Evolutionary conservation across 2,113 vertebrate species (phyloP).

Genomic region (Carlito syrichta): DNA sequence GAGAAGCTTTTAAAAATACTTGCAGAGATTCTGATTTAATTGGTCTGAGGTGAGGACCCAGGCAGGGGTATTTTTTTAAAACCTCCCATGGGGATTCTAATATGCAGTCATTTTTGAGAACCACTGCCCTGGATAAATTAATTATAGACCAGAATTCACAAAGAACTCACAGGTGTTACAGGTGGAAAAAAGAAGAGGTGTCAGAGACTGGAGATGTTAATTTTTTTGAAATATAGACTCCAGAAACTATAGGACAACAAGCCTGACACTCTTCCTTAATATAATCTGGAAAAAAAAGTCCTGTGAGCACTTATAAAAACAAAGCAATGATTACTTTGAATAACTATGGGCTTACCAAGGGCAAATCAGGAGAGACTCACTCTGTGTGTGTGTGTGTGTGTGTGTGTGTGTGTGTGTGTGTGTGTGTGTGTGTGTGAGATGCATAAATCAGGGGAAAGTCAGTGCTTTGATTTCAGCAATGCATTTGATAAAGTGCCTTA

Average conservation of each 20-base stretch:
- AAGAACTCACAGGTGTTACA: conserved; percentile 29
- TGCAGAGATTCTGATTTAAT: conserved; percentile 49
- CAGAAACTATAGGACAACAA: conserved; percentile 1
- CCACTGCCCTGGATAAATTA: conserved; percentile 46
- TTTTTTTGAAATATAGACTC: conserved; percentile 21
- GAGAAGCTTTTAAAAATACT: conserved; percentile 26
- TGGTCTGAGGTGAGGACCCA: conserved; percentile 26
- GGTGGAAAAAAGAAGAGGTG: not conserved
- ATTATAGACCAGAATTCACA: conserved; percentile 26
- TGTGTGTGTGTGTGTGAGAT: too few relatives aligned
- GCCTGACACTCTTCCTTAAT: not conserved
- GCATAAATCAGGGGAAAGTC: not conserved
- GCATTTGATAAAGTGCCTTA: not conserved
- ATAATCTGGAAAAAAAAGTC: not conserved
- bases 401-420: not conserved
- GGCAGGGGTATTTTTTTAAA: not conserved
- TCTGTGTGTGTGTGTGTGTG: not conserved
- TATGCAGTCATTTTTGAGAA: conserved; percentile 39
- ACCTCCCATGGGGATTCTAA: not conserved
- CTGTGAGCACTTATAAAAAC: not conserved
- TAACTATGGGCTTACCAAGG: not conserved
- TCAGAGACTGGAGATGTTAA: not conserved
- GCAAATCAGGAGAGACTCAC: not conserved
- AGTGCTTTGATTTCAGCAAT: not conserved
- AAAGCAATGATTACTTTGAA: not conserved